Conservation (phyloP, 2,888 invertebrate species). For the Bombylius major region DNA sequence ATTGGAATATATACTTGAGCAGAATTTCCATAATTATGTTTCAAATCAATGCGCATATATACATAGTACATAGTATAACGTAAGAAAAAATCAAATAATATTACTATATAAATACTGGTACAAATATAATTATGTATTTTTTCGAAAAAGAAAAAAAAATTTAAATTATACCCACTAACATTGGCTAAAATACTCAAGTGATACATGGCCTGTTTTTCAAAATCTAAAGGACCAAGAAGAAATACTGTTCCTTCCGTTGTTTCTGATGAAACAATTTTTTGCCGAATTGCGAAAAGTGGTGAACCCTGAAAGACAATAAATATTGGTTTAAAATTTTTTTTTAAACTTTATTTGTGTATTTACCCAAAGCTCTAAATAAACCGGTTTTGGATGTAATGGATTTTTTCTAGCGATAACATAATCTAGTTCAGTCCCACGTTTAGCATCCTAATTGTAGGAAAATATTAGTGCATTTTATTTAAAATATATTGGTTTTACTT, state of each 20-base stretch:
- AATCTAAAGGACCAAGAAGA: slow-evolving; percentile 67
- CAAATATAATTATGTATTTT: too few species aligned
- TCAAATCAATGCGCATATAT: too few species aligned
- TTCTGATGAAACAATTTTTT: slow-evolving; percentile 58
- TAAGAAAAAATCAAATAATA: too few species aligned
- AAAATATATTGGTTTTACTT: slow-evolving; percentile 14
- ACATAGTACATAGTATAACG: too few species aligned
- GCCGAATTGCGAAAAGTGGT: slow-evolving; percentile 63
- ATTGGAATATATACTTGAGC: too few species aligned
- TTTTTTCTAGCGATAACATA: slow-evolving; percentile 71
- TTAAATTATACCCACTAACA: slow-evolving; percentile 44
- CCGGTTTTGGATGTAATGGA: slow-evolving; percentile 60
- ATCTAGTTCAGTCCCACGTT: slow-evolving; percentile 68
- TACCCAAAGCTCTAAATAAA: slow-evolving; percentile 74
- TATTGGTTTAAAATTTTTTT: background rate
- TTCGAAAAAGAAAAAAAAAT: too few species aligned
- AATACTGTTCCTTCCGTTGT: slow-evolving; percentile 71
- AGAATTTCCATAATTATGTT: too few species aligned
- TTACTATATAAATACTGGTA: too few species aligned
- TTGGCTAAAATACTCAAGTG: slow-evolving; percentile 75
- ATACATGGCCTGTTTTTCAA: slow-evolving; percentile 80
- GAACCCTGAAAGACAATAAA: slow-evolving; percentile 44
- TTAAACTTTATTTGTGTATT: slow-evolving; percentile 20
- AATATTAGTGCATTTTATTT: slow-evolving; percentile 18
- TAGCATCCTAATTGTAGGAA: slow-evolving; percentile 47